Evolutionary conservation across 2,888 invertebrate species (phyloP), one percentile per base, ranked within the genome.

Genomic region (Melipona bicolor): DNA sequence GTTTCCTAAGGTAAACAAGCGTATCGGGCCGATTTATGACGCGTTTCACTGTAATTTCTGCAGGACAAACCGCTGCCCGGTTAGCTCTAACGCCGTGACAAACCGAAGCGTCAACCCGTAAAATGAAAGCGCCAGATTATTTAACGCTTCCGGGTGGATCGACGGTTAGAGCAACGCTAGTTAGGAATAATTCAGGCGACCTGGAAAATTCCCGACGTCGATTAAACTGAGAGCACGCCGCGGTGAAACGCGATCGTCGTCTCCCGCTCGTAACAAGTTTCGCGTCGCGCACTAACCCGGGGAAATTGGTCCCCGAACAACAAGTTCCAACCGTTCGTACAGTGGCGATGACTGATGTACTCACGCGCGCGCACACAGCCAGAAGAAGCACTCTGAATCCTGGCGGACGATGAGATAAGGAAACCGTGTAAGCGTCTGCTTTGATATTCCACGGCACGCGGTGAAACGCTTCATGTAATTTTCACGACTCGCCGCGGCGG

Each of bases 1-100:
- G 74, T 83, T 71, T 43, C 79, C 43, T 70, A 77, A 83, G 71
- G 75, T 70, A 79, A 83, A 83, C 75, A 71, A 75, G 85, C 74
- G 80, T 85, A 83, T 75, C 80, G 68, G 4, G 5, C 9, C 62
- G 77, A 83, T 85, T 85, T 80, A 80, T 72, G 54, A 27, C 59
- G 17, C 65, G 80, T 43, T 9, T 9, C 43, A 43, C 9, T 36
- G 56, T 70, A 79, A 83, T 84, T 84, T 73, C 79, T 43, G 61
- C 76, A 62, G 79, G 79, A 79, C 76, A 77, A 73, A 13, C 36
- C 24, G 36, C 9, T 43, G 27, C 5, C 52, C 11, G n/a, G 59
- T 43, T 43, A 43, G 43, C 43, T 75, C 74, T 85, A 83, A 85
- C 67, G 64, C 43, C 59, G 24, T 49, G 77, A 85, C 83, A 77